Conservation (phyloP, 2,888 invertebrate genomes). For the Lasioglossum oenotherae region DNA sequence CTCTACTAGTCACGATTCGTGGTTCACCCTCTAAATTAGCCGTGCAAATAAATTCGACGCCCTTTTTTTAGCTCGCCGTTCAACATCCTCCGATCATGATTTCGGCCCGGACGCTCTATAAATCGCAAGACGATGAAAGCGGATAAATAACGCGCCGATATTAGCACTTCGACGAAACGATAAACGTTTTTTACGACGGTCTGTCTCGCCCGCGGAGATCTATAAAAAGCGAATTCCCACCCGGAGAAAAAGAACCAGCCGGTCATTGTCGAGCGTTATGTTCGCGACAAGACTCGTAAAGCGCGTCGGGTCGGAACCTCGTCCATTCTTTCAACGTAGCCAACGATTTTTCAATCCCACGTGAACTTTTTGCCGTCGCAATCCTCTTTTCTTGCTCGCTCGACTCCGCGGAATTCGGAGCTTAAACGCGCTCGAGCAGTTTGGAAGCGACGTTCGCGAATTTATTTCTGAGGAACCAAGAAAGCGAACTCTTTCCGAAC, state of each 20-base stretch:
- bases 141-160: constrained; percentile 31
- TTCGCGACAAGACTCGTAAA: background rate
- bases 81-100: background rate
- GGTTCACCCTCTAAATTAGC: no score
- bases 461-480: background rate
- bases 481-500: no score
- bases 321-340: background rate
- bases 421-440: background rate
- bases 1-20: no score
- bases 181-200: background rate
- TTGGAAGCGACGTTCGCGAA: background rate
- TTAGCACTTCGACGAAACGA: constrained; percentile 23
- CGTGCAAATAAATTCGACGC: background rate
- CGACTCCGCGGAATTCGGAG: no score
- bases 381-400: background rate
- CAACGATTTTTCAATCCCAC: background rate
- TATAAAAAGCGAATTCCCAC: constrained; percentile 32
- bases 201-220: background rate
- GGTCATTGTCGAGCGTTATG: background rate
- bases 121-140: background rate
- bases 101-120: background rate
- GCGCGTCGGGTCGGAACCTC: background rate
- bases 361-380: background rate
- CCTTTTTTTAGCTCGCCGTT: background rate
- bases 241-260: background rate